Evolutionary conservation across 2,797 vertebrate genomes (phyloP).

Genomic region (Pteronotus mesoamericanus): DNA sequence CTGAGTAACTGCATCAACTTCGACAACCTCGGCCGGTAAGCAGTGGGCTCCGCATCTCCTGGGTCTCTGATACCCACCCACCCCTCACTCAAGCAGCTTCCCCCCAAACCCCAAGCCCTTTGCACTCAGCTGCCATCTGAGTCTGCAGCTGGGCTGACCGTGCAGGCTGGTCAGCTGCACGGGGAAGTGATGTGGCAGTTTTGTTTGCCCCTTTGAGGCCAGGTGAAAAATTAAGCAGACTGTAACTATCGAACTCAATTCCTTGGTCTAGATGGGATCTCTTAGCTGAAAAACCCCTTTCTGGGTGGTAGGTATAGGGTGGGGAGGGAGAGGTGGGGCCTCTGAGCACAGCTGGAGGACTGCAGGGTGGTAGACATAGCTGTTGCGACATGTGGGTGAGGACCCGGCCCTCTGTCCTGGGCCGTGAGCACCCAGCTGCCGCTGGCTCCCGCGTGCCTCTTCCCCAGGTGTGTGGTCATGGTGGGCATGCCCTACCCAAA

Average conservation of each 20-base stretch:
- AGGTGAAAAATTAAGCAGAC: neutral
- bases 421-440: neutral
- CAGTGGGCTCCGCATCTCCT: neutral
- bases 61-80: neutral
- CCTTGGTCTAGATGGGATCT: neutral
- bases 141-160: no score
- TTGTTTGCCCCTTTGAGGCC: neutral
- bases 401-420: neutral
- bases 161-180: neutral
- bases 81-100: neutral
- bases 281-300: neutral
- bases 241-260: neutral
- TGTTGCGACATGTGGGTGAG: neutral
- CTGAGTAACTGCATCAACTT: constrained; percentile 99
- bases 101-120: neutral
- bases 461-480: constrained; percentile 93
- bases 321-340: neutral
- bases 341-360: neutral
- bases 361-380: neutral
- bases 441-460: accelerated
- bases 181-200: no score
- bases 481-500: constrained; percentile 99
- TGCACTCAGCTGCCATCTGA: accelerated
- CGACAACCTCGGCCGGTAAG: constrained; percentile 93
- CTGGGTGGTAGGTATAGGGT: neutral